Percentiles rank a stretch among this genome's conserved stretches.
Conservation (phyloP, 2,888 invertebrate genomes). For the Synergus gifuensis region DNA sequence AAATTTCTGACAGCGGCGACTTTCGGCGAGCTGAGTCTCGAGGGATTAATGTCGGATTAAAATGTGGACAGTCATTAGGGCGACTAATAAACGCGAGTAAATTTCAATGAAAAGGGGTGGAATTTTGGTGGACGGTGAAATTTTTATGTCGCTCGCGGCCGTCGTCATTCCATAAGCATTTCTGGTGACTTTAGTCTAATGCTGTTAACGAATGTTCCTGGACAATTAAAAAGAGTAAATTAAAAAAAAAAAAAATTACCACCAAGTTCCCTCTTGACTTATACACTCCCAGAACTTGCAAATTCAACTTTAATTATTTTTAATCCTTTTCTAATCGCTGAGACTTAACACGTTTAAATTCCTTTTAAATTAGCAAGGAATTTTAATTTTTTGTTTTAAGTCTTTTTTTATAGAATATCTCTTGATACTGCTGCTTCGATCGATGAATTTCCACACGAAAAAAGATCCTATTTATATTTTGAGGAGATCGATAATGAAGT, state of each 20-base stretch:
- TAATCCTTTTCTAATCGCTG: not conserved
- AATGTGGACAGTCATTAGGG: slow-evolving; percentile 71
- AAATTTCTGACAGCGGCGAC: slow-evolving; percentile 41
- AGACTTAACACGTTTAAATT: not conserved
- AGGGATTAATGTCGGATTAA: slow-evolving; percentile 74
- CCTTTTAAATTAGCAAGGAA: not conserved
- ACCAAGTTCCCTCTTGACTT: slow-evolving; percentile 20
- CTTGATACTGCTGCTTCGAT: not conserved
- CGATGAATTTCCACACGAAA: not conserved
- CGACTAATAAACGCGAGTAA: slow-evolving; percentile 71
- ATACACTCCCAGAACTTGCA: not conserved
- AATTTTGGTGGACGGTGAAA: slow-evolving; percentile 35
- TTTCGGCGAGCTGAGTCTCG: slow-evolving; percentile 27
- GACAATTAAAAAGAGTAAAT: slow-evolving; percentile 30
- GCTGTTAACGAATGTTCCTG: slow-evolving; percentile 28
- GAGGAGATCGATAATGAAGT: no score
- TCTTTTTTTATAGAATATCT: not conserved
- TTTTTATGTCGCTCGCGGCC: slow-evolving; percentile 23
- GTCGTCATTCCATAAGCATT: slow-evolving; percentile 21
- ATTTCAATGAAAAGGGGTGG: slow-evolving; percentile 56
- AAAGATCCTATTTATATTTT: not conserved
- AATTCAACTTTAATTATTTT: slow-evolving; percentile 30
- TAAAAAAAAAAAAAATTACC: slow-evolving; percentile 11
- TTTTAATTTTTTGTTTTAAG: not conserved
- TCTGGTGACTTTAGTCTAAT: slow-evolving; percentile 30